Conservation (phyloP, 2,797 vertebrate species). For the Geotria australis region DNA sequence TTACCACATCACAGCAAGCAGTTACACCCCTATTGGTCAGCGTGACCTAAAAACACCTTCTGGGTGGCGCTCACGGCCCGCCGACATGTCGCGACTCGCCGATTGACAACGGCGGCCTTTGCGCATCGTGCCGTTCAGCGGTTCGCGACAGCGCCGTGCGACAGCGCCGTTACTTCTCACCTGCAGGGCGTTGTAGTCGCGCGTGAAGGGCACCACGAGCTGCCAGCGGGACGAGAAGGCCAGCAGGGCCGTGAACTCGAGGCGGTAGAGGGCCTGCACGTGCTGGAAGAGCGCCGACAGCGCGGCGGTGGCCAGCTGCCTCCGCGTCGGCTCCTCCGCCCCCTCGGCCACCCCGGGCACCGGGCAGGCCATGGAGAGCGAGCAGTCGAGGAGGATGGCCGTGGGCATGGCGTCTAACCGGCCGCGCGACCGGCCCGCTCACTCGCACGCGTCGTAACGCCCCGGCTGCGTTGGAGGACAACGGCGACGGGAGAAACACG, state of each 20-base stretch:
- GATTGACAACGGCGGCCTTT: too few species aligned
- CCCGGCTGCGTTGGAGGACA: background rate
- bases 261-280: slow-evolving; percentile 83
- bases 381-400: slow-evolving; percentile 75
- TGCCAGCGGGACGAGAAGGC: slow-evolving; percentile 92
- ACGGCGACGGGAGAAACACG: too few species aligned
- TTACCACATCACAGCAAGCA: too few species aligned
- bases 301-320: slow-evolving; percentile 70
- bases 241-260: slow-evolving; percentile 72
- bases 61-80: too few species aligned
- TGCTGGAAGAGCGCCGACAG: slow-evolving; percentile 93
- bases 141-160: too few species aligned
- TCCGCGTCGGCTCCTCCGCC: slow-evolving; percentile 69
- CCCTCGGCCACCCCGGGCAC: slow-evolving; percentile 36
- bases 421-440: background rate
- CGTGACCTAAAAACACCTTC: too few species aligned
- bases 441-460: background rate
- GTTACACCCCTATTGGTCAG: too few species aligned
- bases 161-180: slow-evolving; percentile 9
- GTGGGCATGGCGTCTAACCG: slow-evolving; percentile 42
- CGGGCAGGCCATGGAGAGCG: slow-evolving; percentile 87
- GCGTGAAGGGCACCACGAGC: slow-evolving; percentile 71
- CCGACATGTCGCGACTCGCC: too few species aligned
- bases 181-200: slow-evolving; percentile 88
- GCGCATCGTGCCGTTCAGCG: too few species aligned